Evolutionary conservation across 2,888 invertebrate genomes (phyloP).

Genomic region (Pyralis farinalis): DNA sequence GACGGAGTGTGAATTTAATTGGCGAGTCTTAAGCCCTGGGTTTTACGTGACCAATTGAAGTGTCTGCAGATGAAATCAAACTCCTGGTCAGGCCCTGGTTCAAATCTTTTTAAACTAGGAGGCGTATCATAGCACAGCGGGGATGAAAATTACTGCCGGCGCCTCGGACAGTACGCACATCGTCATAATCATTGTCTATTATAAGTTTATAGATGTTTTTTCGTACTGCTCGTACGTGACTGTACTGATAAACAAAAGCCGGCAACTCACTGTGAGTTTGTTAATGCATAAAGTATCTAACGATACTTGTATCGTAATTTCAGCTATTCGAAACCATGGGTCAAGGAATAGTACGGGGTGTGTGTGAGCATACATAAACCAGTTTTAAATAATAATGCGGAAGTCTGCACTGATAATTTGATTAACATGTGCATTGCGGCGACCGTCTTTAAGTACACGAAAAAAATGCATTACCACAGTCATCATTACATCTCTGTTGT

Average conservation of each 20-base stretch:
- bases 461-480: constrained; percentile 70
- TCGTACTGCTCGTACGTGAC: constrained; percentile 57
- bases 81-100: constrained; percentile 19
- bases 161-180: constrained; percentile 55
- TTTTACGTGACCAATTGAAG: constrained; percentile 36
- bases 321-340: constrained; percentile 15
- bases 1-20: constrained; percentile 70
- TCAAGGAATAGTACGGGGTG: background rate
- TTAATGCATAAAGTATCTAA: constrained; percentile 53
- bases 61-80: constrained; percentile 31
- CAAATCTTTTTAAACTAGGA: constrained; percentile 43
- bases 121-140: constrained; percentile 60
- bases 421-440: constrained; percentile 60
- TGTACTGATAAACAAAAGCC: constrained; percentile 53
- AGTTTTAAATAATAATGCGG: constrained; percentile 65
- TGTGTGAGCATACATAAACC: constrained; percentile 33
- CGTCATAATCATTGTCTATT: constrained; percentile 73
- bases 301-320: constrained; percentile 29
- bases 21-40: constrained; percentile 52
- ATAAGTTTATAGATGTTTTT: constrained; percentile 65
- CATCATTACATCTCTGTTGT: constrained; percentile 70
- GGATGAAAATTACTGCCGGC: constrained; percentile 62
- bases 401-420: constrained; percentile 69
- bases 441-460: constrained; percentile 63
- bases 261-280: constrained; percentile 57